These are phyloP conservation scores for Melinaea marsaeus DNA, from an alignment of 2,888 invertebrate species.

Conservation along the genomic window DNA sequence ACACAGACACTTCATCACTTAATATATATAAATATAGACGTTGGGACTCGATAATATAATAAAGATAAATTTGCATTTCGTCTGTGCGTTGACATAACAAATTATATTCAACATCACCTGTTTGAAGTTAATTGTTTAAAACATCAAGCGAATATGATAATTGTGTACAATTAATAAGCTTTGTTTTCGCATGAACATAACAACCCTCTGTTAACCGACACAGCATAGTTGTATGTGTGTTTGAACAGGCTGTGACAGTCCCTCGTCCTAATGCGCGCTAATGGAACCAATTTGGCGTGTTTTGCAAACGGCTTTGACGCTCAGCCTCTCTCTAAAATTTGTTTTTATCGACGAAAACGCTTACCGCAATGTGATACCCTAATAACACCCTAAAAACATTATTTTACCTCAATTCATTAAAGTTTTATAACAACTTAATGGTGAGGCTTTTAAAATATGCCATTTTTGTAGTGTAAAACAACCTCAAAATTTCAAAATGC, in stretches of 20 bases:
- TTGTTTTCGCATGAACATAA: conserved; percentile 10
- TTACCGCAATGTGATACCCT: conserved; percentile 26
- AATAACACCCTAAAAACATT: conserved; percentile 10
- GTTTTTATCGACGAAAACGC: conserved; percentile 34
- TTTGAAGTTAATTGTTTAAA: neutral
- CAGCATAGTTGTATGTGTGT: conserved; percentile 15
- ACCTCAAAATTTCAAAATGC: no score
- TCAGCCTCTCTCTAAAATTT: conserved; percentile 32
- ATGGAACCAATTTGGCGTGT: conserved; percentile 64
- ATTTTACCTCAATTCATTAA: conserved; percentile 2
- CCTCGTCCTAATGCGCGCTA: conserved; percentile 52
- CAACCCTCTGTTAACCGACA: conserved; percentile 12
- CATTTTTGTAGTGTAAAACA: no score
- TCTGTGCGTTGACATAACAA: neutral
- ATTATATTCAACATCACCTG: neutral
- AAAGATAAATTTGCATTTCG: neutral
- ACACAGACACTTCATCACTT: no score
- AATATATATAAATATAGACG: no score
- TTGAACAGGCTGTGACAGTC: conserved; percentile 30
- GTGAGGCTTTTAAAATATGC: neutral
- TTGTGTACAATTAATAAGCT: conserved; percentile 5
- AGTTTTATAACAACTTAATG: neutral
- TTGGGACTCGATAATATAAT: neutral
- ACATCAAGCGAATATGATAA: conserved; percentile 1
- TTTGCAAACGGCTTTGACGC: conserved; percentile 41